Base-by-base conservation (phyloP, 2,888 invertebrate genomes). In the Anthrax anthrax region DNA sequence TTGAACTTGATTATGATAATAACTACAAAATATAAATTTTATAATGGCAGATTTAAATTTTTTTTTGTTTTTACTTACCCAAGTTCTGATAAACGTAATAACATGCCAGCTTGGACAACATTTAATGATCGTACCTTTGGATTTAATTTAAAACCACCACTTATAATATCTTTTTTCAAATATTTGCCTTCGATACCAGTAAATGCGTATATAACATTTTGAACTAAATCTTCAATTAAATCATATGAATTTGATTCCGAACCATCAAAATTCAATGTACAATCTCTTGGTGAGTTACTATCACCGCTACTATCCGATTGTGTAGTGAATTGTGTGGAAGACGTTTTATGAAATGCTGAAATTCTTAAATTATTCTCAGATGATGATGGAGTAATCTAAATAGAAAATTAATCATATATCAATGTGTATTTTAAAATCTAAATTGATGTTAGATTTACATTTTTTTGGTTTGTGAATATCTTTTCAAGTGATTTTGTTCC, bases 131-230 rank as follows among this genome's bases (percentile, higher is more conserved):
- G 70, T 2, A 69, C 64, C 56, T 72, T 73, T 2, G 73, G 67
- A 57, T 79, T 78, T 37, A 81, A 64, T 55, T 74, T 74, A 55
- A 79, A 80, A 17, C 76, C 78, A 39, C 76, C 76, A 10, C 62
- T 60, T 50, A 74, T 72, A 1, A 75, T 69, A 61, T 84, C 80
- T 56, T 79, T 76, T 52, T 77, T 78, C 18, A 87, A 69, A 57
- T 80, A 74, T 56, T 80, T 81, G 18, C 89, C 83, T 57, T 86
- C 83, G 49, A 95, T 86, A 4, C 95, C 95, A 61, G 91, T 89
- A 52, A 94, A 84, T 2, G 84, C 80, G 58, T 85, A 84, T 42
- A 95, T 77, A 13, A 90, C 76, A 58, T 89, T 90, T 57, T 82
- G 79, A 2, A 86, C 78, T 49, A 80, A 59, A 42, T 74, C 70